Percentiles rank a stretch among this genome's conserved stretches.
Conservation (phyloP, 2,888 invertebrate genomes). For the Myathropa florea region DNA sequence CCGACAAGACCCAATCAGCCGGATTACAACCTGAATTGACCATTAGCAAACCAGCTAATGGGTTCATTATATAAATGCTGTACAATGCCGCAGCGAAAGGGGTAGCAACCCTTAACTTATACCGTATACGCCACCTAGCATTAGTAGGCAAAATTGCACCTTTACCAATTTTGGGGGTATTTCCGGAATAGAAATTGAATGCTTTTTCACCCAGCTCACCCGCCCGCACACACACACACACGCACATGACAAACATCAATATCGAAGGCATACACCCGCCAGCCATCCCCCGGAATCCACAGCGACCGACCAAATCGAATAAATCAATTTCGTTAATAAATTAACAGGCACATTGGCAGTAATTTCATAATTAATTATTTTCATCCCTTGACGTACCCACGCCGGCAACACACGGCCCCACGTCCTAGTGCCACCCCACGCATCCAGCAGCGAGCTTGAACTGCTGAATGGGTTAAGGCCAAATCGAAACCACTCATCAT, state of each 20-base stretch:
- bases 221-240: neutral
- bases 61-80: constrained; percentile 59
- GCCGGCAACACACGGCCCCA: neutral
- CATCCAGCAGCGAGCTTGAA: neutral
- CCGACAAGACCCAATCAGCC: constrained; percentile 52
- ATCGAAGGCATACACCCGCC: neutral
- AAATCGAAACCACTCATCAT: constrained; percentile 29
- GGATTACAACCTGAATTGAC: constrained; percentile 65
- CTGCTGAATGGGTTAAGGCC: constrained; percentile 13
- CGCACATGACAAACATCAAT: constrained; percentile 7
- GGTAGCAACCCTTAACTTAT: constrained; percentile 15
- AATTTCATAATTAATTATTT: constrained; percentile 78
- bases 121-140: constrained; percentile 10
- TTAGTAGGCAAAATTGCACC: constrained; percentile 62
- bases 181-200: constrained; percentile 44
- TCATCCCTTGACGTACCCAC: constrained; percentile 39
- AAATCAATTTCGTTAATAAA: constrained; percentile 79
- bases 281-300: neutral
- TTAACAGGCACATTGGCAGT: constrained; percentile 74
- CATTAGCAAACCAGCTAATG: constrained; percentile 57
- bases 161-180: constrained; percentile 47
- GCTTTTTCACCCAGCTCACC: neutral
- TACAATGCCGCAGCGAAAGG: constrained; percentile 18
- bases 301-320: constrained; percentile 72
- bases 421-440: neutral